A percentile compares a stretch with the other conserved stretches of the same genome.
phyloP scores from a whole-genome alignment of 2,797 vertebrate species.

The Momotus momota region DNA sequence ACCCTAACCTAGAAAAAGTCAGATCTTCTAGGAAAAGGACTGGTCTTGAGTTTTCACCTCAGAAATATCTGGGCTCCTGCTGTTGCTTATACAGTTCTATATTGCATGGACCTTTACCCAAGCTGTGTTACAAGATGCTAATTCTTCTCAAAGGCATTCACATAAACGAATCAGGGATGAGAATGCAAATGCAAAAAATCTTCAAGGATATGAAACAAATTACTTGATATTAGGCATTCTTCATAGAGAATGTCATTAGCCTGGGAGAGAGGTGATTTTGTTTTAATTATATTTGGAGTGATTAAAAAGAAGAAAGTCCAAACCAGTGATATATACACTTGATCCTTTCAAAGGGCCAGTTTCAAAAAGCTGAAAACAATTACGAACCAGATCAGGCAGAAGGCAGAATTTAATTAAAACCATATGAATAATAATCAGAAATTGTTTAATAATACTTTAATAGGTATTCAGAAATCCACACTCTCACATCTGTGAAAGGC shows the following conservation, averaged over 20 bases:
- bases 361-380: conserved; percentile 36
- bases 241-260: neutral
- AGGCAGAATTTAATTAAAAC: conserved; percentile 34
- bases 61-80: neutral
- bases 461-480: neutral
- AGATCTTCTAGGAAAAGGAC: neutral
- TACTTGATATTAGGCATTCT: neutral
- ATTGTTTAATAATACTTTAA: neutral
- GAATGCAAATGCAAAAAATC: neutral
- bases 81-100: neutral
- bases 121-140: neutral
- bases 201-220: neutral
- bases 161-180: neutral
- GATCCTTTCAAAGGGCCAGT: neutral
- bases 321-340: neutral
- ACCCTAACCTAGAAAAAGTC: neutral
- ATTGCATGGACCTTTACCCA: neutral
- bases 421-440: neutral
- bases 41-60: neutral
- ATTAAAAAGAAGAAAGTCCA: neutral
- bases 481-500: neutral
- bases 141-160: neutral
- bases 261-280: neutral
- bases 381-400: neutral
- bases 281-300: neutral